Base-by-base conservation (phyloP, 1,140 invertebrate genomes). In the Nylanderia fulva region DNA sequence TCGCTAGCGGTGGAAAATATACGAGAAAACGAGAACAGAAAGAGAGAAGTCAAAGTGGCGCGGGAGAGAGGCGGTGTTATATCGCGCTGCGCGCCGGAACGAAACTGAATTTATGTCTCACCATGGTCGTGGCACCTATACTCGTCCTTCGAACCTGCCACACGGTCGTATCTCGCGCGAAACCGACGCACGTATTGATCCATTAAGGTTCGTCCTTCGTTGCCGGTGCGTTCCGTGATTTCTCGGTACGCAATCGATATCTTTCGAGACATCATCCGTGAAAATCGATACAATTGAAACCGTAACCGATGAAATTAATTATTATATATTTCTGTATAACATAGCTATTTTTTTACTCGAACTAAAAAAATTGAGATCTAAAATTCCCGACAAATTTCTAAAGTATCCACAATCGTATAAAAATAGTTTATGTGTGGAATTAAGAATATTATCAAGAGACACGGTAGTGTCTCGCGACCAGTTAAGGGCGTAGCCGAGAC, bases 21-120 rank as follows among this genome's bases (percentile, higher is more conserved):
- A 42, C n/a, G 11, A 13, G 21, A 33, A 48, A 56, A 68, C 76
- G 45, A 13, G 36, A 29, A 33, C 58, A 60, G 48, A n/a, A 52
- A 68, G 27, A 21, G 33, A 42, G 79, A 69, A 54, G 66, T 36
- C 21, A 2, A 80, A 68, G 77, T 75, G 72, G 83, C 33, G 24
- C 60, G 63, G 75, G 18, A 68, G 86, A 58, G 60, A 84, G 75
- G 74, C 60, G 60, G 69, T 54, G 64, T 58, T 79, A 61, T 77
- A 75, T 71, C 64, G 54, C 66, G 39, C 68, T 36, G 39, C 45
- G 24, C 54, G 68, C 84, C 87, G 64, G 84, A 85, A 85, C 84
- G 76, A 79, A 88, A 86, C 72, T 84, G 54, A 89, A 89, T 89
- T 89, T 89, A 89, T 89, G 85, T 71, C 60, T 64, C 69, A 21